These are phyloP conservation scores for Bovichtus variegatus DNA, from an alignment of 2,797 vertebrate species.

Conservation along the genomic window DNA sequence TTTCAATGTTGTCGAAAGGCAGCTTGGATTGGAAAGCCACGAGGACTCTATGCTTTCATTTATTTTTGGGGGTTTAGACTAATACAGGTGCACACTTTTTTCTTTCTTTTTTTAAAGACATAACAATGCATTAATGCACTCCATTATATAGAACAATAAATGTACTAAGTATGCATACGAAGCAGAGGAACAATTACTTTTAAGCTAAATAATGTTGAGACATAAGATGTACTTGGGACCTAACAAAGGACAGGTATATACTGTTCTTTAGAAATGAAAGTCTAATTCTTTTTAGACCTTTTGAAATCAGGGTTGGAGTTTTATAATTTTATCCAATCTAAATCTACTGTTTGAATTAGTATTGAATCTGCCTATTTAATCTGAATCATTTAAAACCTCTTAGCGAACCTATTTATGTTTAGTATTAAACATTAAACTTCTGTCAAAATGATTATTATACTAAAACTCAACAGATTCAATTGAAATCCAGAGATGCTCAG, in stretches of 20 bases:
- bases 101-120: background rate
- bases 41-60: background rate
- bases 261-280: background rate
- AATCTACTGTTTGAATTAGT: too few species aligned
- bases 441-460: background rate
- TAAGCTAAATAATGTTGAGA: background rate
- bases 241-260: background rate
- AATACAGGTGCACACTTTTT: background rate
- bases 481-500: background rate
- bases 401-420: background rate
- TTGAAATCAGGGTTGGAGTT: background rate
- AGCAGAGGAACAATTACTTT: background rate
- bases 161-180: background rate
- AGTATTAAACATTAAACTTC: background rate
- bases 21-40: background rate
- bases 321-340: background rate
- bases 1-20: conserved; percentile 5
- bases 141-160: background rate
- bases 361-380: background rate
- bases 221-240: background rate
- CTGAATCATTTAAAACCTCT: background rate
- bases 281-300: background rate
- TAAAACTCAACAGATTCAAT: background rate
- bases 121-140: background rate
- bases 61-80: background rate